Conservation (phyloP, 2,797 vertebrate genomes). For the Scyliorhinus canicula region DNA sequence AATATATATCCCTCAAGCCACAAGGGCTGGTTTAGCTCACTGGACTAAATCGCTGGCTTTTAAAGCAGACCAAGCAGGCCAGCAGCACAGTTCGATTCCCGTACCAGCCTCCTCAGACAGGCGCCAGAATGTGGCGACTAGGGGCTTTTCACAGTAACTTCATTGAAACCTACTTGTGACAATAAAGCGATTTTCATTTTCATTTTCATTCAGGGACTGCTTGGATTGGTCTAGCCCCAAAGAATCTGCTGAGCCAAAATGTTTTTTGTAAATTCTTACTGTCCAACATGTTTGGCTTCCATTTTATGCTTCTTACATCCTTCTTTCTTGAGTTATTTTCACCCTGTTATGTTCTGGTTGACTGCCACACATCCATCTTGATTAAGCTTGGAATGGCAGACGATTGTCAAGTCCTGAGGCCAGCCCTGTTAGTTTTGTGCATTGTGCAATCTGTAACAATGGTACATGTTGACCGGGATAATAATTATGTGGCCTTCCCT, state of each 20-base stretch:
- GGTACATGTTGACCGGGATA: background rate
- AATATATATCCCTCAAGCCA: background rate
- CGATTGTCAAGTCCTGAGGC: background rate
- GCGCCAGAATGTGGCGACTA: too few species aligned
- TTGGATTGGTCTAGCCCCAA: background rate
- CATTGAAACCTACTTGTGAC: too few species aligned
- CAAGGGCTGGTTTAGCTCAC: too few species aligned
- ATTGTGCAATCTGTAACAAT: background rate
- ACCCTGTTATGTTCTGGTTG: background rate
- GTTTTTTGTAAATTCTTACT: background rate
- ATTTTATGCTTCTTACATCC: background rate
- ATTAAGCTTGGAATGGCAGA: background rate
- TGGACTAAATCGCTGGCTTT: too few species aligned
- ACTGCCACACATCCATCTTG: background rate
- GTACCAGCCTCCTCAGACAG: too few species aligned
- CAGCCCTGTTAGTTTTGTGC: background rate
- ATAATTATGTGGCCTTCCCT: background rate
- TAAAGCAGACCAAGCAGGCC: too few species aligned
- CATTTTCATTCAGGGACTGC: background rate
- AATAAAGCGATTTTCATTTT: too few species aligned
- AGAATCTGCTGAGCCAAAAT: background rate
- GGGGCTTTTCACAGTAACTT: too few species aligned
- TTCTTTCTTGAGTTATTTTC: background rate
- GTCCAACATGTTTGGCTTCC: background rate
- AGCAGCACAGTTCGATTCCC: too few species aligned